A percentile compares a stretch with the other conserved stretches of the same genome.
Conservation (phyloP, 2,888 invertebrate genomes). For the Dicranocentrus wangi region DNA sequence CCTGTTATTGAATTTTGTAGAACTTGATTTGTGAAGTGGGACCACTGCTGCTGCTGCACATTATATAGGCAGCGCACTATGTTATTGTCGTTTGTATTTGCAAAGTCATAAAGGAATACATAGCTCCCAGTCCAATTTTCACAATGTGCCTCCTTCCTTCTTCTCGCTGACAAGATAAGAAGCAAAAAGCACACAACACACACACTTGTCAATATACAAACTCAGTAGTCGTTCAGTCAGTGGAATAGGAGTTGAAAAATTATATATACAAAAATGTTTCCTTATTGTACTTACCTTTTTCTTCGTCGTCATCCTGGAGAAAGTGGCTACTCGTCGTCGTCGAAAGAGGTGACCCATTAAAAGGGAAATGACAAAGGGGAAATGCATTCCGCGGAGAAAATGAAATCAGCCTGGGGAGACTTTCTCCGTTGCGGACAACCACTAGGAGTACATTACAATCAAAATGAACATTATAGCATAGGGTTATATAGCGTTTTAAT, state of each 20-base stretch:
- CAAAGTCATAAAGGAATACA: too few relatives aligned
- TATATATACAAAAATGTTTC: constrained; percentile 30
- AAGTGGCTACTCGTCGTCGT: background rate
- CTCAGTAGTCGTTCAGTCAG: too few relatives aligned
- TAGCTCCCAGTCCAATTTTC: too few relatives aligned
- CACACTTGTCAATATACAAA: background rate
- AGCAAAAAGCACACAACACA: background rate
- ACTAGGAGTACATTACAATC: background rate
- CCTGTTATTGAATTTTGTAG: constrained; percentile 4
- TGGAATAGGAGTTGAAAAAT: background rate
- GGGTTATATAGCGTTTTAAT: background rate
- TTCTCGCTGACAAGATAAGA: constrained; percentile 3
- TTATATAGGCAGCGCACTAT: background rate
- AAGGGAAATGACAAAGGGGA: constrained; percentile 17
- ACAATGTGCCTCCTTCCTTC: too few relatives aligned
- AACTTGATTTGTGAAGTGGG: constrained; percentile 2
- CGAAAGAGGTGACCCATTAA: constrained; percentile 26
- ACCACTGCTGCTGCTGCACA: too few relatives aligned
- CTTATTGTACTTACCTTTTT: constrained; percentile 8
- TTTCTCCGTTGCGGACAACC: background rate
- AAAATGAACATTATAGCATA: background rate
- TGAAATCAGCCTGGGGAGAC: constrained; percentile 22
- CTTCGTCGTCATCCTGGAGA: background rate
- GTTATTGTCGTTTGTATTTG: too few relatives aligned
- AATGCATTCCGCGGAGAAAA: constrained; percentile 21